These are phyloP conservation scores for Pedetes capensis DNA, from an alignment of 2,113 vertebrate genomes.

Conservation along the genomic window DNA sequence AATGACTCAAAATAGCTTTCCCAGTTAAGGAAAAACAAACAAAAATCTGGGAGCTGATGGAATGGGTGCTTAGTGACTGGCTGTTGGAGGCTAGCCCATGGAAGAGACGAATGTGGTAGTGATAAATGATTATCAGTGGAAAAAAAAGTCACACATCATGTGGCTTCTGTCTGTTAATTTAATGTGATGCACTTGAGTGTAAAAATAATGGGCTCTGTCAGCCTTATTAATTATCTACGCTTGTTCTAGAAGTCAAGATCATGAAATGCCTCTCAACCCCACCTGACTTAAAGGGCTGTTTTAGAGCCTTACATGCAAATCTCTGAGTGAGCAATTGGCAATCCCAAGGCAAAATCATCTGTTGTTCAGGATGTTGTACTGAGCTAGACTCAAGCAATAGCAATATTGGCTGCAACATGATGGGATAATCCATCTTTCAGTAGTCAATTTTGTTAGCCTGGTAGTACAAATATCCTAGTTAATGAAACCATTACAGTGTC, in stretches of 20 bases:
- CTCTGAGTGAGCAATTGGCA: background rate
- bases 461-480: constrained; percentile 27
- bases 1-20: constrained; percentile 60
- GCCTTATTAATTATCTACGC: constrained; percentile 60
- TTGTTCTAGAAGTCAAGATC: constrained; percentile 53
- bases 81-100: constrained; percentile 9
- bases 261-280: background rate
- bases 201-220: constrained; percentile 64
- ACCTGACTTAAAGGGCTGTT: constrained; percentile 36
- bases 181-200: constrained; percentile 57
- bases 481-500: constrained; percentile 37
- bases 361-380: background rate
- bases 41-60: background rate
- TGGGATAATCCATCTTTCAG: background rate
- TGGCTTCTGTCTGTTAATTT: constrained; percentile 57
- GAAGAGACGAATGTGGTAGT: background rate
- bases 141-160: constrained; percentile 31
- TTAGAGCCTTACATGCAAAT: background rate
- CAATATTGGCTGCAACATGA: background rate
- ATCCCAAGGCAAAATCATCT: background rate
- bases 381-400: background rate
- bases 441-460: constrained; percentile 13
- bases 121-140: constrained; percentile 23
- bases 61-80: background rate
- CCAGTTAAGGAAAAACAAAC: constrained; percentile 37